Conservation (phyloP, 2,113 vertebrate genomes). For the Oryzias curvinotus region DNA sequence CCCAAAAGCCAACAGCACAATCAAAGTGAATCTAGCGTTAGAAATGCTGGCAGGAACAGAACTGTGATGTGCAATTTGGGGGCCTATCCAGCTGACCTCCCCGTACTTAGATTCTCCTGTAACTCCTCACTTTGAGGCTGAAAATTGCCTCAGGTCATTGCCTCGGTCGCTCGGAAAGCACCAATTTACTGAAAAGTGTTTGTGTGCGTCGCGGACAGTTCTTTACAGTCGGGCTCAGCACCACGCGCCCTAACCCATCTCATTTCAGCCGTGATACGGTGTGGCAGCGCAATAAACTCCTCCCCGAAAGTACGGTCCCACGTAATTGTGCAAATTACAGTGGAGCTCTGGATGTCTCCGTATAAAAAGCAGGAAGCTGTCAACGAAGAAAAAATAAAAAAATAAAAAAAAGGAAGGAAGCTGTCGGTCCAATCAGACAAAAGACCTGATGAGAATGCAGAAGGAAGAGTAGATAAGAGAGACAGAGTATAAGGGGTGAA, state of each 20-base stretch:
- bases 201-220: slow-evolving; percentile 5
- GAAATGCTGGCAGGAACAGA: background rate
- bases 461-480: slow-evolving; percentile 40
- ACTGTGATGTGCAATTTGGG: background rate
- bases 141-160: slow-evolving; percentile 36
- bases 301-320: slow-evolving; percentile 14
- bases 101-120: slow-evolving; percentile 19
- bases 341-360: background rate
- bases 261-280: background rate
- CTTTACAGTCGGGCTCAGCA: background rate
- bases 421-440: slow-evolving; percentile 10
- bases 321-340: slow-evolving; percentile 23
- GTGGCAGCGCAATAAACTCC: slow-evolving; percentile 1
- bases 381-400: background rate
- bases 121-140: slow-evolving; percentile 3
- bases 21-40: background rate
- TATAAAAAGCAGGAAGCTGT: slow-evolving; percentile 15
- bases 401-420: background rate
- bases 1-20: background rate
- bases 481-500: slow-evolving; percentile 15
- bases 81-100: background rate
- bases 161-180: slow-evolving; percentile 10
- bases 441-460: slow-evolving; percentile 12
- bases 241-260: background rate
- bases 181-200: slow-evolving; percentile 24